phyloP scores from a whole-genome alignment of 2,797 vertebrate genomes.

The Pogonophryne albipinna region DNA sequence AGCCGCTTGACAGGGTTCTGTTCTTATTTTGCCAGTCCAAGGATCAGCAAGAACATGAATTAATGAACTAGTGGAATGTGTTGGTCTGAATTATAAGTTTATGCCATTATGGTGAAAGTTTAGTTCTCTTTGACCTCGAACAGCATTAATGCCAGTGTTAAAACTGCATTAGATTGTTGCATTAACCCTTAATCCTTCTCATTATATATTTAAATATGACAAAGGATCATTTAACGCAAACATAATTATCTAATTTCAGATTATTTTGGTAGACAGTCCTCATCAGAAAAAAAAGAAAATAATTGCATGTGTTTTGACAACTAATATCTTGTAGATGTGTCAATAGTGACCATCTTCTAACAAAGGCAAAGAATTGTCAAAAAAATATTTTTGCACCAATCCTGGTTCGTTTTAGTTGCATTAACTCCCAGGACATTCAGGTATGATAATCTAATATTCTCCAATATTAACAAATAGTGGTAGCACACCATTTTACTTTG shows the following conservation, averaged over 20 bases:
- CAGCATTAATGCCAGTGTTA: background rate
- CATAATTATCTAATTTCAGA: background rate
- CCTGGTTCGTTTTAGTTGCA: background rate
- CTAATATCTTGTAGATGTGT: background rate
- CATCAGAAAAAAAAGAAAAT: background rate
- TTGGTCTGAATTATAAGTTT: constrained; percentile 9
- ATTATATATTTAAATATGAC: background rate
- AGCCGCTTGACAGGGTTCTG: background rate
- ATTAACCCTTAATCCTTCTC: background rate
- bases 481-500: background rate
- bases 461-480: background rate
- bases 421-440: background rate
- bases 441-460: background rate
- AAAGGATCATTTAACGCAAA: background rate
- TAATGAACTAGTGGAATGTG: constrained; percentile 2
- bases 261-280: too few relatives aligned
- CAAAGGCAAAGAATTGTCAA: background rate
- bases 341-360: background rate
- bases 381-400: background rate
- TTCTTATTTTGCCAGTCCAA: constrained; percentile 6
- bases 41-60: constrained; percentile 22
- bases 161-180: background rate
- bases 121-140: background rate
- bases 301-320: background rate
- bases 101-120: background rate